Conservation (phyloP, 1,140 invertebrate species). For the Maniola jurtina region DNA sequence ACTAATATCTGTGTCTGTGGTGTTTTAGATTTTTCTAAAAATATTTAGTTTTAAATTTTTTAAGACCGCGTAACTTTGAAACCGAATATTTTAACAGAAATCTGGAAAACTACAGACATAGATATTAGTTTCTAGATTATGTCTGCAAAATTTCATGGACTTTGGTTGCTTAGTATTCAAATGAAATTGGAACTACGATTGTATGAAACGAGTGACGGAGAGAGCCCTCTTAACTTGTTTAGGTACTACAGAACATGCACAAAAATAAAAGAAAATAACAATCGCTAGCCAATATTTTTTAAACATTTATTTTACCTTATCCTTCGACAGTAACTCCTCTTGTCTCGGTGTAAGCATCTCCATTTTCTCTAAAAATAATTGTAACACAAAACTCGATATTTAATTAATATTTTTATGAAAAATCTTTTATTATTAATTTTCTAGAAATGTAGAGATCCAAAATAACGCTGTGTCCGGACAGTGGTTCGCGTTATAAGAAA, state of each 20-base stretch:
- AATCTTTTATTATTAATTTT: not conserved
- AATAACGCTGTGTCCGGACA: not conserved
- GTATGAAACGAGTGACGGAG: no score
- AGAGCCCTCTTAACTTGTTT: no score
- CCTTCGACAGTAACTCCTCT: not conserved
- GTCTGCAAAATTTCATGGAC: no score
- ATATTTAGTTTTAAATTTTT: no score
- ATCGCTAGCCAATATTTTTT: not conserved
- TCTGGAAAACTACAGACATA: no score
- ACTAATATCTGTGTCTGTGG: no score
- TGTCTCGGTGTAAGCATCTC: slow-evolving; percentile 6
- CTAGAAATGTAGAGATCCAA: not conserved
- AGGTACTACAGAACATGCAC: not conserved
- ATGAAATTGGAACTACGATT: no score
- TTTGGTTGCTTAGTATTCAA: no score
- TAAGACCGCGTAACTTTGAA: no score
- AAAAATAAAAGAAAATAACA: slow-evolving; percentile 6
- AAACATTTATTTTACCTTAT: slow-evolving; percentile 12
- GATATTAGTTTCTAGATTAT: no score
- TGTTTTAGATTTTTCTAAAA: no score
- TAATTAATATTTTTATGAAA: not conserved
- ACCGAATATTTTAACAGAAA: no score
- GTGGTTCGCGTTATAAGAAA: not conserved
- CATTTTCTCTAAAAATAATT: slow-evolving; percentile 1
- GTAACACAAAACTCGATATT: not conserved